These are phyloP conservation scores for Acanthoscelides obtectus DNA, from an alignment of 2,888 invertebrate species.

Conservation along the genomic window DNA sequence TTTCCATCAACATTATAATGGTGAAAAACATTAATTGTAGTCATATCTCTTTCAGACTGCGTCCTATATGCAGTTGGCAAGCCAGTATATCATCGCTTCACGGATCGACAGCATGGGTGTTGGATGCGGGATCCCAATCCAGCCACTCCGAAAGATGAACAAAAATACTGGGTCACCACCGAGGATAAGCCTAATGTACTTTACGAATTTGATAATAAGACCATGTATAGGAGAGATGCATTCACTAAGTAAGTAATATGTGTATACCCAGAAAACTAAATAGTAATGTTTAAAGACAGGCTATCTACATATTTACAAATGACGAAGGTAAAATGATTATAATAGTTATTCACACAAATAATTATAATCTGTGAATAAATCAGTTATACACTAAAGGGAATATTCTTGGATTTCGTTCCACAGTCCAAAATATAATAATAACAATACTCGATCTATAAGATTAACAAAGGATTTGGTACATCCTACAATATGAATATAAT, in stretches of 20 bases:
- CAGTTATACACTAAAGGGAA: too few relatives aligned
- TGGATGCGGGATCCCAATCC: conserved; percentile 79
- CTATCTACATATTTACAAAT: too few relatives aligned
- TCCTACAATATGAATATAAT: too few relatives aligned
- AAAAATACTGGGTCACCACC: conserved; percentile 80
- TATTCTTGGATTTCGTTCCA: too few relatives aligned
- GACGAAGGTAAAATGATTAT: too few relatives aligned
- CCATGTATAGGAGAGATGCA: conserved; percentile 58
- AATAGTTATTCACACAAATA: too few relatives aligned
- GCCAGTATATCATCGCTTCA: conserved; percentile 81
- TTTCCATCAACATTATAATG: neutral
- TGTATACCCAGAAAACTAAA: too few relatives aligned
- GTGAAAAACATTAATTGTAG: neutral
- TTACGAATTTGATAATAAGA: conserved; percentile 73
- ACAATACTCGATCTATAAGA: too few relatives aligned
- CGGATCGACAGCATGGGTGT: conserved; percentile 72
- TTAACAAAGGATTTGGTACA: too few relatives aligned
- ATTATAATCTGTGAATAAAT: too few relatives aligned
- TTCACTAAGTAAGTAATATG: conserved; percentile 48
- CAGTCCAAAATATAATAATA: too few relatives aligned
- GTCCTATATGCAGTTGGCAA: conserved; percentile 88
- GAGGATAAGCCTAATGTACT: conserved; percentile 69
- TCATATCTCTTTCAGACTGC: conserved; percentile 56
- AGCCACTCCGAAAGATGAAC: conserved; percentile 47
- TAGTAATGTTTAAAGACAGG: too few relatives aligned